phyloP scores from a whole-genome alignment of 2,888 invertebrate genomes.

The Rhabditophanes sp. region DNA sequence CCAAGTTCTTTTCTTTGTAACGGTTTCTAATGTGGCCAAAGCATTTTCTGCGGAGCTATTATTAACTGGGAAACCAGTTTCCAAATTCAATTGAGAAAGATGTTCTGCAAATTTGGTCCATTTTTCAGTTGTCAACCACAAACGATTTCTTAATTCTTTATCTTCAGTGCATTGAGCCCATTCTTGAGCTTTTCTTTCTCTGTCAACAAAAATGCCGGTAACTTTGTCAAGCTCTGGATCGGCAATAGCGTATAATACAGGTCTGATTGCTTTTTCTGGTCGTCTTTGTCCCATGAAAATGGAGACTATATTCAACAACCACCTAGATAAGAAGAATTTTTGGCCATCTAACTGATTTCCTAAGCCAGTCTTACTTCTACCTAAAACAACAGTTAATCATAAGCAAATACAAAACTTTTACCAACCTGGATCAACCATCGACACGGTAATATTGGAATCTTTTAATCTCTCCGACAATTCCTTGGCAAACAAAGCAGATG shows the following conservation, averaged over 20 bases:
- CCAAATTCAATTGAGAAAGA: constrained; percentile 6
- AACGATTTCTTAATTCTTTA: constrained; percentile 13
- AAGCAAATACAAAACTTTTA: too few relatives aligned
- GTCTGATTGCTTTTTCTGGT: constrained; percentile 29
- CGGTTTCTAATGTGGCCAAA: constrained; percentile 1
- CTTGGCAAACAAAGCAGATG: constrained; percentile 32
- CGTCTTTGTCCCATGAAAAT: constrained; percentile 33
- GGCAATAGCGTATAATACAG: constrained; percentile 32
- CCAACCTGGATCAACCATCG: constrained; percentile 40
- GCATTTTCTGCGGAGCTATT: constrained; percentile 1
- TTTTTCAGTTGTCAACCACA: constrained; percentile 27
- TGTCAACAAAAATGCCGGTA: constrained; percentile 34
- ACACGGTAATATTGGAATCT: constrained; percentile 27
- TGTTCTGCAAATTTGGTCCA: constrained; percentile 18
- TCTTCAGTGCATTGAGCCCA: constrained; percentile 29
- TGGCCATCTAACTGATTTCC: constrained; percentile 25
- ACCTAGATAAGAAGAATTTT: constrained; percentile 33
- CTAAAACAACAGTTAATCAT: too few relatives aligned
- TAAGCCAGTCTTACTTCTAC: constrained; percentile 27
- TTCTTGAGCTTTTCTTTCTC: constrained; percentile 22
- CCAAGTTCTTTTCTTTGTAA: constrained; percentile 1
- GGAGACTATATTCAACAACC: constrained; percentile 29
- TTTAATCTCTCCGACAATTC: constrained; percentile 32
- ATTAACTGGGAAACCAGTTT: constrained; percentile 3
- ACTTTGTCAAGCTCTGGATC: constrained; percentile 22